phyloP scores from a whole-genome alignment of 1,140 invertebrate species.

The Halesus radiatus region DNA sequence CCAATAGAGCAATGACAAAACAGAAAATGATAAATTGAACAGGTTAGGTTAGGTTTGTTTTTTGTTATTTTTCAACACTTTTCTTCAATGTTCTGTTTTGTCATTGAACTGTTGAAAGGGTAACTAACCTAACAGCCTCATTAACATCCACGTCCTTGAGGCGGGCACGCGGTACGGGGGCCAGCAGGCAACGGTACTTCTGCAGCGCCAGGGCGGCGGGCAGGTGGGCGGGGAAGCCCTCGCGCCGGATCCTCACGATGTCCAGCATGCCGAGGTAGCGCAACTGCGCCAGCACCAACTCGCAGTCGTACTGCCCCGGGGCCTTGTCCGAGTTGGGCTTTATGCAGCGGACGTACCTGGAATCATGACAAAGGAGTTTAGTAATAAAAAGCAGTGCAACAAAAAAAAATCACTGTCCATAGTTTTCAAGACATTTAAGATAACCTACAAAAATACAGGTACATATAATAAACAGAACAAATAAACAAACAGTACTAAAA shows the following conservation, averaged over 20 bases:
- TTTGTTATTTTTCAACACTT: too few relatives aligned
- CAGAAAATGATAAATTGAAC: too few relatives aligned
- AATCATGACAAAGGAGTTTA: slow-evolving; percentile 6
- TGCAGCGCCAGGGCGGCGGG: slow-evolving; percentile 83
- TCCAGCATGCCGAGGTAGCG: slow-evolving; percentile 96
- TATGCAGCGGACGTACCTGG: slow-evolving; percentile 93
- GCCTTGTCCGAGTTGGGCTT: slow-evolving; percentile 93
- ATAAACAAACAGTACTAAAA: too few relatives aligned
- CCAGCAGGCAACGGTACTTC: slow-evolving; percentile 81
- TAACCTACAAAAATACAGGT: too few relatives aligned
- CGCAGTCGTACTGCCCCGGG: slow-evolving; percentile 86
- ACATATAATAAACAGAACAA: too few relatives aligned
- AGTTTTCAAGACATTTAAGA: too few relatives aligned
- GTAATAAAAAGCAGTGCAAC: too few relatives aligned
- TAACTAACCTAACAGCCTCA: slow-evolving; percentile 69
- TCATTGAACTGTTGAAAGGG: too few relatives aligned
- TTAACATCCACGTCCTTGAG: slow-evolving; percentile 64
- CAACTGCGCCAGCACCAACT: slow-evolving; percentile 90
- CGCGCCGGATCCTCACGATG: slow-evolving; percentile 92
- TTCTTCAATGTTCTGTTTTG: too few relatives aligned
- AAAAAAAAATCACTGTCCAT: too few relatives aligned
- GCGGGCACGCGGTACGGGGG: slow-evolving; percentile 54
- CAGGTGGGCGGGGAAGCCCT: slow-evolving; percentile 94
- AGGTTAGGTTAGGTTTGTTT: too few relatives aligned
- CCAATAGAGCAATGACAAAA: too few relatives aligned